A percentile compares a stretch with the other conserved stretches of the same genome.
Evolutionary conservation across 2,113 vertebrate genomes (phyloP).

Genomic region (Nothoprocta perdicaria): DNA sequence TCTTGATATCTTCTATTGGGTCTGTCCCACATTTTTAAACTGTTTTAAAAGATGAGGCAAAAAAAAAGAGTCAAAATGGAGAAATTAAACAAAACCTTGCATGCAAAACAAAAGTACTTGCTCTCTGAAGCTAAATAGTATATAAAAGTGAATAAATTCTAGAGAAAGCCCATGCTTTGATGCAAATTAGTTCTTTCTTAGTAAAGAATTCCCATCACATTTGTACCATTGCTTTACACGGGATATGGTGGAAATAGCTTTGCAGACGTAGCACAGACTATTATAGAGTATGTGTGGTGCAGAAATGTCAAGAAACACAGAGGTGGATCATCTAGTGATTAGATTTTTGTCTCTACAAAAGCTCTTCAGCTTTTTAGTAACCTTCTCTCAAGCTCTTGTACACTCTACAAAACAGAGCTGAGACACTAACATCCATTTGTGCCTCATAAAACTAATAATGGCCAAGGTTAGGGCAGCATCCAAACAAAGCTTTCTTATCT

Average conservation of each 20-base stretch:
- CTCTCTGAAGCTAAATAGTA: not conserved
- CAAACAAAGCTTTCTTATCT: not conserved
- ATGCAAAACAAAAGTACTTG: not conserved
- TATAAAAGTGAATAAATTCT: not conserved
- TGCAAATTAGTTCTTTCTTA: not conserved
- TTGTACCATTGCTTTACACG: no score
- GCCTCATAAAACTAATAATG: not conserved
- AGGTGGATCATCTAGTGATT: not conserved
- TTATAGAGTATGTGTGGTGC: not conserved
- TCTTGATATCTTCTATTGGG: fast-evolving
- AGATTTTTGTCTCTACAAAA: not conserved
- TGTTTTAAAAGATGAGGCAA: not conserved
- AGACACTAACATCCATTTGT: not conserved
- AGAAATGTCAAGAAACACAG: not conserved
- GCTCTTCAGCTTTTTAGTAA: not conserved
- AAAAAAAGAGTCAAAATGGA: not conserved
- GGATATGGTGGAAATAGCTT: not conserved
- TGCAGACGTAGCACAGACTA: not conserved
- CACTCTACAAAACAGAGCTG: not conserved
- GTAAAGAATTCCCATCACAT: not conserved
- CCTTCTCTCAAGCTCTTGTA: not conserved
- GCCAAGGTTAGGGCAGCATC: not conserved
- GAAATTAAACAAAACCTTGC: not conserved
- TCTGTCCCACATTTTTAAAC: not conserved
- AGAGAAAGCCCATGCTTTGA: not conserved